These are phyloP conservation scores for Lasioglossum zephyrum DNA, from an alignment of 2,888 invertebrate genomes.

Conservation along the genomic window DNA sequence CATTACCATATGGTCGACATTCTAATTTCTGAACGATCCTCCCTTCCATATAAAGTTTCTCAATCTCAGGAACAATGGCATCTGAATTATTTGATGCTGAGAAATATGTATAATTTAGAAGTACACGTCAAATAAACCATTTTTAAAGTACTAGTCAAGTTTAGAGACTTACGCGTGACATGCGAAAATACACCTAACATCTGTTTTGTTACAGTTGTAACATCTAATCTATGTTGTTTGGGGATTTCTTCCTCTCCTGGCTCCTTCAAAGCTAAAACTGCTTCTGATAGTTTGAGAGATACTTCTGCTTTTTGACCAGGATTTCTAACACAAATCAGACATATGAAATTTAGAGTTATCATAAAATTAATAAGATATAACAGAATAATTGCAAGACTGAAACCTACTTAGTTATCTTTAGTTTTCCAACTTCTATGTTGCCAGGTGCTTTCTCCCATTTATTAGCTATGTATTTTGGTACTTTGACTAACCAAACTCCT, in stretches of 20 bases:
- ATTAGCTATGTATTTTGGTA: constrained; percentile 97
- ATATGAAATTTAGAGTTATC: background rate
- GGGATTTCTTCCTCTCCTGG: constrained; percentile 93
- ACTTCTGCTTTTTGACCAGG: constrained; percentile 95
- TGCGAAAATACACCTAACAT: constrained; percentile 97
- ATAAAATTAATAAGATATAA: constrained; percentile 44
- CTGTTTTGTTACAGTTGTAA: constrained; percentile 95
- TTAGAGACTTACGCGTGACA: constrained; percentile 88
- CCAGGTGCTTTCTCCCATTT: constrained; percentile 97
- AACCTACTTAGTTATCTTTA: constrained; percentile 92
- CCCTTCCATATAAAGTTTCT: constrained; percentile 96
- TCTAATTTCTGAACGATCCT: constrained; percentile 98
- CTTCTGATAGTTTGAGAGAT: constrained; percentile 92
- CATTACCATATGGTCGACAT: constrained; percentile 92
- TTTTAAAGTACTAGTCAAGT: background rate
- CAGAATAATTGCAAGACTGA: constrained; percentile 4
- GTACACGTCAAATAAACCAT: too few species aligned
- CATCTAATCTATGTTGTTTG: constrained; percentile 95
- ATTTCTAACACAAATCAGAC: constrained; percentile 80
- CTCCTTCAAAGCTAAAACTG: constrained; percentile 91
- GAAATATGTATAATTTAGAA: constrained; percentile 45
- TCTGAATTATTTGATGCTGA: constrained; percentile 87
- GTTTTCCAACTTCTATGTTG: constrained; percentile 96
- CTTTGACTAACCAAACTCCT: constrained; percentile 98
- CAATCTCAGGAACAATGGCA: constrained; percentile 90